These are phyloP conservation scores for Pyrocoelia pectoralis DNA, from an alignment of 2,888 invertebrate species.

Conservation along the genomic window DNA sequence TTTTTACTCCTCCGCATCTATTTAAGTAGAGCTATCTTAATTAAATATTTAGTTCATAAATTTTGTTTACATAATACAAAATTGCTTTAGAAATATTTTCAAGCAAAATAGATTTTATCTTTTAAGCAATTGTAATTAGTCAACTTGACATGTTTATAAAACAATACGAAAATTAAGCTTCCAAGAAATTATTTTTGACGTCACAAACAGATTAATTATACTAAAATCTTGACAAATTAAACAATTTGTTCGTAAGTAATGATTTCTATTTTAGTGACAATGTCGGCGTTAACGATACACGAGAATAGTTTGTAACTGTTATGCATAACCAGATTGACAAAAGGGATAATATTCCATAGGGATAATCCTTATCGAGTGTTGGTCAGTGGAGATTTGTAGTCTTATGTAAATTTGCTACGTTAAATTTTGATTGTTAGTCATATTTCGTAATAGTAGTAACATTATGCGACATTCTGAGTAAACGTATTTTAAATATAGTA, in stretches of 20 bases:
- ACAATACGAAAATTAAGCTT: background rate
- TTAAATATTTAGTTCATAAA: background rate
- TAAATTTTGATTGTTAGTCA: no score
- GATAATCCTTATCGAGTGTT: no score
- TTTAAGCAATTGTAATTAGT: background rate
- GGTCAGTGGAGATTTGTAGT: no score
- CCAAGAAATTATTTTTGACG: background rate
- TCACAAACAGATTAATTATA: slow-evolving; percentile 9
- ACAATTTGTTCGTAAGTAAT: background rate
- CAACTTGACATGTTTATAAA: background rate
- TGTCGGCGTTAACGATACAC: no score
- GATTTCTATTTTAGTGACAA: background rate
- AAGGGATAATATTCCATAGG: no score
- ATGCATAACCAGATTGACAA: no score
- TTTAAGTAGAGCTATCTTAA: background rate
- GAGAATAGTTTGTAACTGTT: no score
- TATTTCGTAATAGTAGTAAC: no score
- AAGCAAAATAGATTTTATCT: background rate
- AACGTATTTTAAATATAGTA: no score
- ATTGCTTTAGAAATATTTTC: background rate
- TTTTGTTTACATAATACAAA: background rate
- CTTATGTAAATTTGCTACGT: no score
- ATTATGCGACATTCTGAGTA: no score
- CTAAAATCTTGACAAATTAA: background rate
- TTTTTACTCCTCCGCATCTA: background rate